Evolutionary conservation across 1,140 invertebrate species (phyloP).

Genomic region (Cheumatopsyche charites): DNA sequence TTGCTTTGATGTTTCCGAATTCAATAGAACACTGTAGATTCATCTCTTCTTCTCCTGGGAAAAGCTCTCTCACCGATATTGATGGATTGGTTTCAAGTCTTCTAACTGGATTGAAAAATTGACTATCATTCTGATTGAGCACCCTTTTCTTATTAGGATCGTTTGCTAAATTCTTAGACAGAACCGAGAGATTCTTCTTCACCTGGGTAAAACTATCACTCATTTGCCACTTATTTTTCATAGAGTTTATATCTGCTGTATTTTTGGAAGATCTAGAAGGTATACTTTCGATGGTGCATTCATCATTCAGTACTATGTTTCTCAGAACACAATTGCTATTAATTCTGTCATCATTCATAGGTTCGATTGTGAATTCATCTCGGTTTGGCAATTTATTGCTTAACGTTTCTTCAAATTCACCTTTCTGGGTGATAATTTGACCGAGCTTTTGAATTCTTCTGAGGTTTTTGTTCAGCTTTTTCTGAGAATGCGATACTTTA

Average conservation of each 20-base stretch:
- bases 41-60: conserved; percentile 81
- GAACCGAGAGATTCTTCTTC: conserved; percentile 58
- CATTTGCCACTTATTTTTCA: conserved; percentile 61
- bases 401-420: conserved; percentile 52
- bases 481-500: conserved; percentile 54
- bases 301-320: conserved; percentile 58
- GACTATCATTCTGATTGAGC: conserved; percentile 52
- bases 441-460: conserved; percentile 59
- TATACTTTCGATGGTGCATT: conserved; percentile 60
- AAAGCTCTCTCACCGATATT: conserved; percentile 78
- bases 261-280: conserved; percentile 51
- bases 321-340: conserved; percentile 51
- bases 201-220: conserved; percentile 60
- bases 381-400: conserved; percentile 36
- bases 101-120: conserved; percentile 59
- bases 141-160: conserved; percentile 56
- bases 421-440: conserved; percentile 55
- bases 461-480: conserved; percentile 57
- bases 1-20: conserved; percentile 69
- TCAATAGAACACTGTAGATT: conserved; percentile 75
- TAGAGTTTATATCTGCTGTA: conserved; percentile 53
- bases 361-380: conserved; percentile 52
- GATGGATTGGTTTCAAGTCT: conserved; percentile 75
- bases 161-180: conserved; percentile 56
- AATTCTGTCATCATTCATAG: conserved; percentile 46